Conservation (phyloP, 2,888 invertebrate genomes). For the Eulithis prunata region DNA sequence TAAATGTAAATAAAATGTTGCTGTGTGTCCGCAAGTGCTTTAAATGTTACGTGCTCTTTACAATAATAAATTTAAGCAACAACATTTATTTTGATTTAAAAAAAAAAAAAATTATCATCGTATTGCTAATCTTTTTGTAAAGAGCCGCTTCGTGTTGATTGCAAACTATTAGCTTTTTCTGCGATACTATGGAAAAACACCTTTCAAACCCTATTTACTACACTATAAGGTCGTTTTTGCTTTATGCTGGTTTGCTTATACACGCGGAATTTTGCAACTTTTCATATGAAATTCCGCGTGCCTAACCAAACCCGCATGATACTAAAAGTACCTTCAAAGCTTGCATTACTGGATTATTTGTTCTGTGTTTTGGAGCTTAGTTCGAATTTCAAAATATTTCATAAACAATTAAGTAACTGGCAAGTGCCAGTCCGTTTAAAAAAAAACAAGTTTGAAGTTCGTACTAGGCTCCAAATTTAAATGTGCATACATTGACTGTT, state of each 20-base stretch:
- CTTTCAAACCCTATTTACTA: constrained; percentile 60
- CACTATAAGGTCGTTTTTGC: constrained; percentile 41
- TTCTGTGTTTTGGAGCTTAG: constrained; percentile 59
- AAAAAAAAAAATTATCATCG: too few species aligned
- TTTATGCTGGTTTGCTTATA: too few species aligned
- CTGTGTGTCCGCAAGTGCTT: constrained; percentile 76
- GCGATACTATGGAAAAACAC: constrained; percentile 55
- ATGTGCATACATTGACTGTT: constrained; percentile 67
- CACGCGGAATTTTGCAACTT: too few species aligned
- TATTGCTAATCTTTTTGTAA: constrained; percentile 48
- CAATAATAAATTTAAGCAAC: constrained; percentile 38
- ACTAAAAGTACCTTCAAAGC: constrained; percentile 50
- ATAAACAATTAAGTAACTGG: too few species aligned
- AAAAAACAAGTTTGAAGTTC: constrained; percentile 29
- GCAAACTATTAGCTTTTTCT: constrained; percentile 71
- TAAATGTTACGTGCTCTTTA: constrained; percentile 75
- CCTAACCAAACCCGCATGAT: too few species aligned
- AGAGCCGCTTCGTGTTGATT: constrained; percentile 63
- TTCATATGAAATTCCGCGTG: too few species aligned
- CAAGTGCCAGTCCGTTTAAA: background rate
- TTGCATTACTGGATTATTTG: constrained; percentile 67
- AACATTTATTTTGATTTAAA: background rate
- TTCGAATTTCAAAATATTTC: constrained; percentile 43
- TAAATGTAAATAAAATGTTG: constrained; percentile 62
- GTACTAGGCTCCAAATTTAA: constrained; percentile 54